A percentile compares a stretch with the other conserved stretches of the same genome.
Conservation (phyloP, 2,888 invertebrate species). For the Nemotelus pantherinus region DNA sequence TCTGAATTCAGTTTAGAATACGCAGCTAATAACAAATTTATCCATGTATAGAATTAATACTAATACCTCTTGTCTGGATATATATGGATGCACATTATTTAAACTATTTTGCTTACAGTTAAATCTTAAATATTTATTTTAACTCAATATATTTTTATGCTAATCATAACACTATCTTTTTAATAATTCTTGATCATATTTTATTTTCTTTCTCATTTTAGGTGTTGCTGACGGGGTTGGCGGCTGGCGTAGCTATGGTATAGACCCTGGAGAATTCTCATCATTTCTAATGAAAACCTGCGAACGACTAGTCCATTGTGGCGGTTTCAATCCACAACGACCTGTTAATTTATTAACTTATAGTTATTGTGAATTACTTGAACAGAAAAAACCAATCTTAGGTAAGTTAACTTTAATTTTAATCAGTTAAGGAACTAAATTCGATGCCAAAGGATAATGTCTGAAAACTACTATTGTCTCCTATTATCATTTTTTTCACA, state of each 20-base stretch:
- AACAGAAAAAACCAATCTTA: constrained; percentile 91
- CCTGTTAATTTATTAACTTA: constrained; percentile 90
- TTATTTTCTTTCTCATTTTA: constrained; percentile 58
- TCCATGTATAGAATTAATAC: neutral
- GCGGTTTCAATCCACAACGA: constrained; percentile 85
- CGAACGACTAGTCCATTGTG: constrained; percentile 89
- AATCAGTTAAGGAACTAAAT: neutral
- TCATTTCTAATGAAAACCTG: constrained; percentile 94
- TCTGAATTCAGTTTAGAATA: no score
- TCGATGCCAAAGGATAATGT: no score
- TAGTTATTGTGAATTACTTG: constrained; percentile 90
- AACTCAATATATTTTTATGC: neutral
- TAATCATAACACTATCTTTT: neutral
- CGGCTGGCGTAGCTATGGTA: constrained; percentile 97
- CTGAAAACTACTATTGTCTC: no score
- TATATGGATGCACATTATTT: neutral
- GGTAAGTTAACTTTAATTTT: constrained; percentile 67
- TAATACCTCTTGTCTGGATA: neutral
- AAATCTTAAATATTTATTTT: no score
- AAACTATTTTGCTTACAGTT: no score
- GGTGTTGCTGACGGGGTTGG: constrained; percentile 99
- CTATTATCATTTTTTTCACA: no score
- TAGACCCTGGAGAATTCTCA: constrained; percentile 97
- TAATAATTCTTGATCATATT: neutral
- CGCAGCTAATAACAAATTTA: no score